A percentile compares a stretch with the other conserved stretches of the same genome.
phyloP scores from a whole-genome alignment of 2,797 vertebrate genomes.

The Gambelia wislizenii region DNA sequence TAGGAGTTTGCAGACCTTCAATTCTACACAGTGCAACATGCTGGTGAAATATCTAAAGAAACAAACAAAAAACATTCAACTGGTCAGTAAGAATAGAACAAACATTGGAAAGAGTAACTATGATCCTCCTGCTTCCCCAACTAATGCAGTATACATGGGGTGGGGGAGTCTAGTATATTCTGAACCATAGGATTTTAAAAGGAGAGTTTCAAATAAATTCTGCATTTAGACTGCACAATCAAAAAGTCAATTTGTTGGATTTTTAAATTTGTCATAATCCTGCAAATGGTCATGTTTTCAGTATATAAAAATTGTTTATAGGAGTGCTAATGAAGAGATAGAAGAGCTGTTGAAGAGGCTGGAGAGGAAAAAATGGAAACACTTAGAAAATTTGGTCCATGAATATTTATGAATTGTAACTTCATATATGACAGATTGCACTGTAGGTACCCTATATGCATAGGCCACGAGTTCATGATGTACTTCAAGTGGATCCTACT shows the following conservation, averaged over 20 bases:
- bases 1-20: slow-evolving; percentile 87
- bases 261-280: background rate
- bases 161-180: background rate
- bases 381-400: background rate
- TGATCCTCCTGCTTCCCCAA: background rate
- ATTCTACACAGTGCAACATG: slow-evolving; percentile 89
- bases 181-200: background rate
- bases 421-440: background rate
- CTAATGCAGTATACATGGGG: background rate
- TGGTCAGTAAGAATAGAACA: background rate
- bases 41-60: slow-evolving; percentile 87
- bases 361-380: background rate
- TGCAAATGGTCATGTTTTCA: background rate
- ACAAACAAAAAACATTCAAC: background rate
- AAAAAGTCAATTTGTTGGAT: background rate
- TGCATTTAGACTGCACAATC: background rate
- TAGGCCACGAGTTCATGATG: no score
- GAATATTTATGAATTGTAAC: background rate
- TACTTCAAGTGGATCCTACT: no score
- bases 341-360: no score
- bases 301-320: background rate
- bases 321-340: background rate
- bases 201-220: background rate
- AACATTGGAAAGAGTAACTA: background rate
- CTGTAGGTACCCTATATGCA: background rate